Conservation (phyloP, 2,113 vertebrate species). For the Thalassoma bifasciatum region DNA sequence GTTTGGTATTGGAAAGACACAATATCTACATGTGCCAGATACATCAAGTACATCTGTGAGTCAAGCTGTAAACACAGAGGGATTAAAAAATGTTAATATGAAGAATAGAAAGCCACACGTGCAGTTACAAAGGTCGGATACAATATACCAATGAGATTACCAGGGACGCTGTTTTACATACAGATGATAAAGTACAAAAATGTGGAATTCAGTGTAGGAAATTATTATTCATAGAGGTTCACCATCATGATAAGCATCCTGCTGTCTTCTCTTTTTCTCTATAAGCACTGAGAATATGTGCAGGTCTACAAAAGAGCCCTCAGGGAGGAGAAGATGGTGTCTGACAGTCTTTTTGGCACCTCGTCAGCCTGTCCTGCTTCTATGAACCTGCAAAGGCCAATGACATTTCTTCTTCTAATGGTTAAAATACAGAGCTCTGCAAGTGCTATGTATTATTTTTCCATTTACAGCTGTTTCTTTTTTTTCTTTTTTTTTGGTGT, state of each 20-base stretch:
- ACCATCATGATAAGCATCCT: conserved; percentile 3
- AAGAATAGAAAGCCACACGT: background rate
- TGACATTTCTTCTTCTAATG: conserved; percentile 45
- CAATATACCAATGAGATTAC: conserved; percentile 5
- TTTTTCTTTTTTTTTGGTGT: too few relatives aligned
- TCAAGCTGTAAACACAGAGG: background rate
- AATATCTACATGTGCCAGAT: conserved; percentile 4
- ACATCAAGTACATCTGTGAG: background rate
- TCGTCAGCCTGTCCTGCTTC: conserved; percentile 36
- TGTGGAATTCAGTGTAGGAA: conserved; percentile 1
- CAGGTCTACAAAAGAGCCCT: conserved; percentile 35
- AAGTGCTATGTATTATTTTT: background rate
- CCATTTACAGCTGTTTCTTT: conserved; percentile 5
- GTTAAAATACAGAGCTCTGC: conserved; percentile 17
- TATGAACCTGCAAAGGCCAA: conserved; percentile 38
- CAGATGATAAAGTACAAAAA: conserved; percentile 22
- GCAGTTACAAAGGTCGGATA: background rate
- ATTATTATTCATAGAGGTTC: conserved; percentile 20
- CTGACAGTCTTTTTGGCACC: conserved; percentile 55
- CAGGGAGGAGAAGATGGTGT: background rate
- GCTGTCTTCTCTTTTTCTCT: conserved; percentile 1
- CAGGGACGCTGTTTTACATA: conserved; percentile 28
- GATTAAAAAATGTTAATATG: background rate
- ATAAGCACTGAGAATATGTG: conserved; percentile 33
- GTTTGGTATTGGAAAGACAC: conserved; percentile 21